phyloP scores from a whole-genome alignment of 2,113 vertebrate genomes.

The Periophthalmus modestus region DNA sequence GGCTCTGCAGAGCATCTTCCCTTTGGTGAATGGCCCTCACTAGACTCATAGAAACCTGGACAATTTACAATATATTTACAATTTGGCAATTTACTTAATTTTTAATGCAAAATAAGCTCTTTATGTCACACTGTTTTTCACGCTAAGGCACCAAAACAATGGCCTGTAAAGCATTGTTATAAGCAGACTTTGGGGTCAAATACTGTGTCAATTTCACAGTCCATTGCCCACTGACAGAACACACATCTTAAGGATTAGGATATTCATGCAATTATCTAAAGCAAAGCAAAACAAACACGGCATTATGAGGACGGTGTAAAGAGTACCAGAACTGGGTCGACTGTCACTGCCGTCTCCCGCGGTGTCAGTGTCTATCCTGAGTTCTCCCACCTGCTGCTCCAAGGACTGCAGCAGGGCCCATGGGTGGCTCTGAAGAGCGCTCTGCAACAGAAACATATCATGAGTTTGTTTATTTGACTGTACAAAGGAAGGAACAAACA shows the following conservation, averaged over 20 bases:
- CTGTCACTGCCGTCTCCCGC: conserved; percentile 60
- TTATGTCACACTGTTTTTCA: background rate
- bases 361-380: conserved; percentile 60
- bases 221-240: background rate
- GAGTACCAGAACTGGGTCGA: conserved; percentile 66
- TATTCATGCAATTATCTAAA: background rate
- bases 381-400: conserved; percentile 76
- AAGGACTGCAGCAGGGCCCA: conserved; percentile 71
- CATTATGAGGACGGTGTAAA: background rate
- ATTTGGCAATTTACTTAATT: background rate
- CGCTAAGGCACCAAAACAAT: conserved; percentile 22
- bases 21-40: conserved; percentile 79
- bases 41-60: conserved; percentile 81
- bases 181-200: conserved; percentile 9
- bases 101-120: background rate
- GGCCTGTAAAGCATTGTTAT: conserved; percentile 14
- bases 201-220: conserved; percentile 3
- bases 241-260: background rate
- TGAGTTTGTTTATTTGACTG: conserved; percentile 1
- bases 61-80: background rate
- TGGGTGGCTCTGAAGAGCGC: conserved; percentile 72
- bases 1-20: conserved; percentile 75
- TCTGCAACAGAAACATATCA: conserved; percentile 57
- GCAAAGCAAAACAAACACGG: background rate
- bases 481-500: conserved; percentile 26